These are phyloP conservation scores for Erebia ligea DNA, from an alignment of 2,888 invertebrate species.

Conservation along the genomic window DNA sequence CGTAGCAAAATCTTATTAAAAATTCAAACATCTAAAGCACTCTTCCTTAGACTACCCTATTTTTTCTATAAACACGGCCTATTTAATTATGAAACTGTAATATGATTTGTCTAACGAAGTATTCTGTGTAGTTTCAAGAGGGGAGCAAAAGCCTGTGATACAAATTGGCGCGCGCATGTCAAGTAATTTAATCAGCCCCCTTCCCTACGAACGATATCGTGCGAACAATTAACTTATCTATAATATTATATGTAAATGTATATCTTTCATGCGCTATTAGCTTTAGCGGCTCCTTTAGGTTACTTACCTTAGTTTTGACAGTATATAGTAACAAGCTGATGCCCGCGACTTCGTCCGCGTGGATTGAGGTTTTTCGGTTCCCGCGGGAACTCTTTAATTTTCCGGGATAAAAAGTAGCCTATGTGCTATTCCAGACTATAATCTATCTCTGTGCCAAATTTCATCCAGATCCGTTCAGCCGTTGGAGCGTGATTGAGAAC, in stretches of 20 bases:
- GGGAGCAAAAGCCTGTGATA: conserved; percentile 52
- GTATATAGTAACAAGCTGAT: no score
- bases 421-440: no score
- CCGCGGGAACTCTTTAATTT: no score
- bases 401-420: no score
- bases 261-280: conserved; percentile 14
- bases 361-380: no score
- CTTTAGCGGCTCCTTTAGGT: not conserved
- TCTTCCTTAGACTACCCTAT: conserved; percentile 6
- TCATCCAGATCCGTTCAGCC: no score
- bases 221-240: conserved; percentile 44
- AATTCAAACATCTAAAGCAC: no score
- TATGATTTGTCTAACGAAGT: conserved; percentile 65
- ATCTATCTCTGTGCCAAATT: no score
- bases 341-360: no score
- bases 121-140: conserved; percentile 53
- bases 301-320: not conserved
- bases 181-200: conserved; percentile 78
- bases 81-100: conserved; percentile 70
- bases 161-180: conserved; percentile 80
- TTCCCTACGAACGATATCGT: conserved; percentile 44
- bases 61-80: conserved; percentile 49
- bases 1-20: no score
- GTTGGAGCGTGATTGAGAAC: no score
- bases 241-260: conserved; percentile 41